phyloP scores from a whole-genome alignment of 92 coral and sea anemone genomes.

The Micromussa lordhowensis region DNA sequence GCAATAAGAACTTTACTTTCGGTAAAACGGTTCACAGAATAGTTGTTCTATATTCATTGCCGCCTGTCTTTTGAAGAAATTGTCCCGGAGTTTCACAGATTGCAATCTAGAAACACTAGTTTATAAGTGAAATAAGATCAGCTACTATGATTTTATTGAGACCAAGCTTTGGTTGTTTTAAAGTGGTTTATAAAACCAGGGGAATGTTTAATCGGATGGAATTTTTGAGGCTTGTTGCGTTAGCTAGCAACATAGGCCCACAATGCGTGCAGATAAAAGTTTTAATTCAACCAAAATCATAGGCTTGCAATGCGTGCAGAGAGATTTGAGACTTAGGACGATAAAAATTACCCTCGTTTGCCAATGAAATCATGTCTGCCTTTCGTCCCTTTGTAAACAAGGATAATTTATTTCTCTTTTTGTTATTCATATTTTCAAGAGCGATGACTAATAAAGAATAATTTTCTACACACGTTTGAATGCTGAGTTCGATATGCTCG shows the following conservation, averaged over 20 bases:
- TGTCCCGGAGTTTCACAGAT: not conserved
- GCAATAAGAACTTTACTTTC: too few relatives aligned
- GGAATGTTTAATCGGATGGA: too few relatives aligned
- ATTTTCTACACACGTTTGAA: slow-evolving; percentile 58
- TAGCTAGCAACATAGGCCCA: too few relatives aligned
- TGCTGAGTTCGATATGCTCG: slow-evolving; percentile 37
- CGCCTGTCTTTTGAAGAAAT: not conserved
- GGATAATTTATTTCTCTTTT: too few relatives aligned
- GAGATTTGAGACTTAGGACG: not conserved
- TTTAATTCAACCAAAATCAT: not conserved
- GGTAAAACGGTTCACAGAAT: too few relatives aligned
- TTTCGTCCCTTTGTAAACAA: not conserved
- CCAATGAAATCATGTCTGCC: not conserved
- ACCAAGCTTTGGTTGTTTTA: not conserved
- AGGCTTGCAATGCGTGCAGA: not conserved
- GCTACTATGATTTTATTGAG: not conserved
- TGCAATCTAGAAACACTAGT: not conserved
- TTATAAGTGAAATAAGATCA: not conserved
- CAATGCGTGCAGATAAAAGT: not conserved
- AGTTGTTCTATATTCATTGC: too few relatives aligned
- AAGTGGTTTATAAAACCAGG: too few relatives aligned
- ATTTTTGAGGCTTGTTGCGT: too few relatives aligned
- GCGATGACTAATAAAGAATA: not conserved
- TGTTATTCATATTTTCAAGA: too few relatives aligned
- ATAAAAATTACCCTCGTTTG: not conserved